A percentile compares a stretch with the other conserved stretches of the same genome.
Evolutionary conservation across 2,888 invertebrate genomes (phyloP).

Genomic region (Muschampia plurimacula): DNA sequence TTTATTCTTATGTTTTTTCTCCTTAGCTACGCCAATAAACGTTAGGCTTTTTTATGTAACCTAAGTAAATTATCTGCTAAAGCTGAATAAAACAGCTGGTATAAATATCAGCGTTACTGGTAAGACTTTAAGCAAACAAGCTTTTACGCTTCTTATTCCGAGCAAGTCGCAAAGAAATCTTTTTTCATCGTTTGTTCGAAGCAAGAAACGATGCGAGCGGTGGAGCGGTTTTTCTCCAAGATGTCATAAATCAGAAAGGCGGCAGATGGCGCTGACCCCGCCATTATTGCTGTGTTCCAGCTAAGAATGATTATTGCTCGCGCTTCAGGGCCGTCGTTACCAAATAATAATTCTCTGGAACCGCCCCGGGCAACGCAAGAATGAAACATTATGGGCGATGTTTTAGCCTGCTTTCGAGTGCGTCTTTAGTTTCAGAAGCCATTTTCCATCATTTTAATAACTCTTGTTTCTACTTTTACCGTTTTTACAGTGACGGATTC

Average conservation of each 20-base stretch:
- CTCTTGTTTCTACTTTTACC: constrained; percentile 3
- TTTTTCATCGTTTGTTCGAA: constrained; percentile 70
- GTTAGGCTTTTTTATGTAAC: background rate
- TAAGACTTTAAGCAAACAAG: constrained; percentile 27
- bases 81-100: background rate
- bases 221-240: constrained; percentile 65
- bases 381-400: constrained; percentile 33
- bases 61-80: background rate
- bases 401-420: constrained; percentile 22
- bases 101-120: background rate
- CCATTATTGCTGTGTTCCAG: constrained; percentile 78
- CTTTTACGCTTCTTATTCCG: constrained; percentile 29
- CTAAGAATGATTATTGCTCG: constrained; percentile 74
- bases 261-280: constrained; percentile 80
- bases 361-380: constrained; percentile 26
- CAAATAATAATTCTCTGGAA: constrained; percentile 54
- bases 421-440: constrained; percentile 8
- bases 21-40: background rate
- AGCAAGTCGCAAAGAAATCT: constrained; percentile 53
- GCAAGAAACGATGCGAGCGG: constrained; percentile 59
- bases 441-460: constrained; percentile 19
- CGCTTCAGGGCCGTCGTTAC: constrained; percentile 58
- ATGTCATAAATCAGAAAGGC: constrained; percentile 78
- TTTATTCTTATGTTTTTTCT: background rate
- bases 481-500: background rate